Base-by-base conservation (phyloP, 1,140 invertebrate genomes). In the Ceratina australensis region DNA sequence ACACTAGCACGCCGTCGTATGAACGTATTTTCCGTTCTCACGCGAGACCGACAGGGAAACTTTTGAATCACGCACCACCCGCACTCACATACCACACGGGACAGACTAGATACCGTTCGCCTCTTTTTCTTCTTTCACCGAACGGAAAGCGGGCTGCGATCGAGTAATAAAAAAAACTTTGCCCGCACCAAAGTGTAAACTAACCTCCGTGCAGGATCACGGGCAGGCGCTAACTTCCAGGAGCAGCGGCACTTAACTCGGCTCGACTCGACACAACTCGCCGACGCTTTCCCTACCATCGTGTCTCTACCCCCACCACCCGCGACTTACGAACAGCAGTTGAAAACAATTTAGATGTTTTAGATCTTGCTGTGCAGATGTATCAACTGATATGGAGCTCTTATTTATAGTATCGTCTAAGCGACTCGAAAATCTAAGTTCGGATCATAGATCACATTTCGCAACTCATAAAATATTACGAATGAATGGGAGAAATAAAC, bases 281-380 rank as follows among this genome's bases (percentile, higher is more conserved):
- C 60, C 57, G 78, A 82, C 82, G 85, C 80, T 71, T 83, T 82
- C 86, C 79, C 86, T 86, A 80, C 75, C 80, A 69, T 60, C 61
- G 16, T 22, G 59, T 79, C 60, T 5, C 8, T 12, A 12, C 59
- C 77, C 57, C 83, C 77, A 50, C 73, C 49, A 7, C 26, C 3
- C 8, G n/a, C 18, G 10, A 8, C 24, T 22, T 50, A 77, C 47
- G 49, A 71, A 77, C 57, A 3, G 1, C 12, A 4, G 0, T 20
- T 5, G 52, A 42, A 66, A 33, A 18, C 33, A 8, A 65, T 49
- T 33, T 42, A 42, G 33, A n/a, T n/a, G 13, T 63, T 77, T 77
- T 13, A n/a, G 24, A 13, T 24, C 28, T 42, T 42, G 10, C 33
- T 42, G 10, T 33, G 2, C 2, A 33, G 28, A 5, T 33, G 5